Evolutionary conservation across 2,113 vertebrate species (phyloP), one percentile per base, ranked within the genome.

Genomic region (human (Homo sapiens)): DNA sequence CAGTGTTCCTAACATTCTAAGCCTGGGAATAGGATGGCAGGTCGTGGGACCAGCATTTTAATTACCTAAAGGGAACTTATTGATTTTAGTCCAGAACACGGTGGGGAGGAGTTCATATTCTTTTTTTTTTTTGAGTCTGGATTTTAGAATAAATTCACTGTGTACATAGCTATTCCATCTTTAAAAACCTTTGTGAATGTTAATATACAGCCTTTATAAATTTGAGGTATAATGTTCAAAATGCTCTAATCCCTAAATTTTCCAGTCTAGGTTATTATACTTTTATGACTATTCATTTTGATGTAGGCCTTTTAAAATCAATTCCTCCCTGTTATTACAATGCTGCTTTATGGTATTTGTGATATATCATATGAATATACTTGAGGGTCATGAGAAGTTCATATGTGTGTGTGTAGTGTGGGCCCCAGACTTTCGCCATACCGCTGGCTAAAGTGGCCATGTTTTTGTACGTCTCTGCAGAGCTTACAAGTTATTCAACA

Each of bases 201-300:
- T 89, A 43, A 84, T 80, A 91, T 45, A 86, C 6, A 92, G 18
- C 50, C 32, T 96, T 97, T 96, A 82, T 93, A 79, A 87, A 76
- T 96, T 92, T 84, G 76, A 95, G 89, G 48, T 78, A 55, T 80
- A 82, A 70, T 87, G 35, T 96, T 97, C 64, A 76, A 73, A 92
- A 79, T 79, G n/a, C n/a, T 45, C 30, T 87, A 88, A 96, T 52
- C 55, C 68, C 55, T 48, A 76, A 94, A 72, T 94, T 95, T 80
- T 90, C 87, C 88, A 84, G 57, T 57, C 72, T 25, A n/a, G 59
- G 86, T 89, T 80, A 78, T 98, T 83, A 84, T 92, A 66, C 80
- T 97, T 97, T 97, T 96, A 97, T 92, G 96, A 97, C 84, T 83
- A 52, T 93, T 96, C 90, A 97, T 96, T 97, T 88, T 95, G 90